These are phyloP conservation scores for Drosophila funebris DNA, from an alignment of 1,140 invertebrate genomes.

Conservation along the genomic window DNA sequence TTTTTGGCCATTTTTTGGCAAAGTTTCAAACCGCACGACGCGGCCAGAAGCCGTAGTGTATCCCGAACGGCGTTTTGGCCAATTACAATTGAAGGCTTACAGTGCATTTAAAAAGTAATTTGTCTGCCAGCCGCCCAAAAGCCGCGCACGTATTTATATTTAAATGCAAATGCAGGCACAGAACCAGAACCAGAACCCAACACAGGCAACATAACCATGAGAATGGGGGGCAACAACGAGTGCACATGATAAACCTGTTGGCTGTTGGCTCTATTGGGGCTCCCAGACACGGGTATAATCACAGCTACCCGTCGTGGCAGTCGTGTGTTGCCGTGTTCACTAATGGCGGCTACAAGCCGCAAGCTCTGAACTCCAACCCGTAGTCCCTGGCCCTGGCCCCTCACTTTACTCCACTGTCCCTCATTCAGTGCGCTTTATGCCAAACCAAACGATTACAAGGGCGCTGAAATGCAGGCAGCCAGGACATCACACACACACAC, in stretches of 20 bases:
- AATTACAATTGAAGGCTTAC: constrained; percentile 80
- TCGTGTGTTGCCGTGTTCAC: constrained; percentile 64
- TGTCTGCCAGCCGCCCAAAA: constrained; percentile 73
- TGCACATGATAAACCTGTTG: constrained; percentile 56
- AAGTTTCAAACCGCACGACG: constrained; percentile 67
- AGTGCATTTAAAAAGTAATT: constrained; percentile 84
- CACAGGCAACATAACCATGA: too few species aligned
- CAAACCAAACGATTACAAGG: constrained; percentile 41
- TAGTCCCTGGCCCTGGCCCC: too few species aligned
- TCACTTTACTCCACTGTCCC: neutral
- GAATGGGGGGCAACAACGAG: neutral
- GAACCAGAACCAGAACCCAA: constrained; percentile 19
- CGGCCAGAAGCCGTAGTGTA: constrained; percentile 9
- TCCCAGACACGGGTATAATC: constrained; percentile 55
- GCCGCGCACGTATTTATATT: constrained; percentile 80
- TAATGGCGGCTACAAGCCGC: constrained; percentile 83
- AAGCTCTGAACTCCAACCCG: constrained; percentile 56
- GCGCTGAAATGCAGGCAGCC: constrained; percentile 70
- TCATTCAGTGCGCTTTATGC: neutral
- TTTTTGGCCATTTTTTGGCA: constrained; percentile 62
- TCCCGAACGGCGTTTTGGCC: constrained; percentile 37
- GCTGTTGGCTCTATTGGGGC: neutral
- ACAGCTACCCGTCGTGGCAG: constrained; percentile 58
- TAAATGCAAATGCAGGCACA: constrained; percentile 69
- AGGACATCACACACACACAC: constrained; percentile 32